phyloP scores from a whole-genome alignment of 2,113 vertebrate species.

The Labeo catla region DNA sequence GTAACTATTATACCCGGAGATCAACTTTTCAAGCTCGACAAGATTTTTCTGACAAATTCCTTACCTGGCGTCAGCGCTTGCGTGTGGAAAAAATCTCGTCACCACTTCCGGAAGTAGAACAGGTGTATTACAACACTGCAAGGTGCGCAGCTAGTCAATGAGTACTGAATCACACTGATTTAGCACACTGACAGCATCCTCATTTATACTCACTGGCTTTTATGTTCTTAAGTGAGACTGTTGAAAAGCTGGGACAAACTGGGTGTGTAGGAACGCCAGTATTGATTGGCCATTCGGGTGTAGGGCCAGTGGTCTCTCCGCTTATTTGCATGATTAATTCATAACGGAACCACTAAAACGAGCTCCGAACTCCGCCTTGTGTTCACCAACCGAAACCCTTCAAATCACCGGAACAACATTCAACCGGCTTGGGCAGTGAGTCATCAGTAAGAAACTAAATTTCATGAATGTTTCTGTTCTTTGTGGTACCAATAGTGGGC shows the following conservation, averaged over 20 bases:
- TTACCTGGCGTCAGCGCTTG: slow-evolving; percentile 52
- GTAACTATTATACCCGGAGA: slow-evolving; percentile 21
- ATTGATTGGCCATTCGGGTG: slow-evolving; percentile 11
- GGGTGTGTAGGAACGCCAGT: not conserved
- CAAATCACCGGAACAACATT: not conserved
- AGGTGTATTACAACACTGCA: slow-evolving; percentile 59
- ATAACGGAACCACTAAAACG: not conserved
- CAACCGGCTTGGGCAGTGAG: not conserved
- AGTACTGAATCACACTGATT: not conserved
- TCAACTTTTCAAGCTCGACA: slow-evolving; percentile 62
- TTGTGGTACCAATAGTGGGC: not conserved
- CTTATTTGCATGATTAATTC: not conserved
- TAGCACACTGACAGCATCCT: not conserved
- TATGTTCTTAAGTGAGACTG: not conserved
- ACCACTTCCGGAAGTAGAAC: slow-evolving; percentile 58
- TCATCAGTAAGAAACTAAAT: not conserved
- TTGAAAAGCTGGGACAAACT: not conserved
- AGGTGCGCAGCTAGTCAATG: not conserved
- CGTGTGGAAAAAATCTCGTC: slow-evolving; percentile 39
- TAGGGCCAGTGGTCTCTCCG: not conserved
- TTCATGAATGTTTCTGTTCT: not conserved
- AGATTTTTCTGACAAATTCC: slow-evolving; percentile 70
- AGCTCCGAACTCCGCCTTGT: not conserved
- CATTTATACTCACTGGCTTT: not conserved
- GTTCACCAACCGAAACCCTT: slow-evolving; percentile 31